Evolutionary conservation across 1,140 invertebrate genomes (phyloP).

Genomic region (Ceratina calcarata): DNA sequence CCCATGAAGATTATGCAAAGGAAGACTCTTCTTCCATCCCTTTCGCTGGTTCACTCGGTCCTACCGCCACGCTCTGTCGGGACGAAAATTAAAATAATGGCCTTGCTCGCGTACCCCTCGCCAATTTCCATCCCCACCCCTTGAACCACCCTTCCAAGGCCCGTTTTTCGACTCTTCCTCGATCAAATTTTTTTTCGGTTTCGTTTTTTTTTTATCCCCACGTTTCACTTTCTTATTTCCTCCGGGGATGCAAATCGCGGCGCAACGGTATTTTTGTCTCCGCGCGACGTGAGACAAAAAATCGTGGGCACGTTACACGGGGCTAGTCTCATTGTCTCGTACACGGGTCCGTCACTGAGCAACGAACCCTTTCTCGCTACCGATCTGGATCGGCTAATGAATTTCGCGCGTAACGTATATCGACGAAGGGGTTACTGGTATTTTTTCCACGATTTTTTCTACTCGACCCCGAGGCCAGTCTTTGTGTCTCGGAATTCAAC

Average conservation of each 20-base stretch:
- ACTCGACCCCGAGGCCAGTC: not conserved
- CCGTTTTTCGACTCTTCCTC: constrained; percentile 46
- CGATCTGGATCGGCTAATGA: constrained; percentile 64
- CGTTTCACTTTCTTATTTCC: constrained; percentile 9
- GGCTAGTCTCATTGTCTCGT: constrained; percentile 59
- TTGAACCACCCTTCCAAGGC: constrained; percentile 18
- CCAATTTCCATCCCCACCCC: constrained; percentile 42
- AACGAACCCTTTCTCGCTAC: constrained; percentile 29
- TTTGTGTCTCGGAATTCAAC: not conserved
- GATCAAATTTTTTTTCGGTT: constrained; percentile 31
- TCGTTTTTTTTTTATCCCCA: not conserved
- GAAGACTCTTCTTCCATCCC: constrained; percentile 41
- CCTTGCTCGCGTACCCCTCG: constrained; percentile 33
- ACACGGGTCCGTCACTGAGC: constrained; percentile 48
- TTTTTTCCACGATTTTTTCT: constrained; percentile 11
- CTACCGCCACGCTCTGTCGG: constrained; percentile 23
- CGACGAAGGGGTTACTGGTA: constrained; percentile 21
- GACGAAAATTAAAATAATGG: constrained; percentile 76
- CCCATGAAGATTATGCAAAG: constrained; percentile 76
- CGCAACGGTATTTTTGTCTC: constrained; percentile 75
- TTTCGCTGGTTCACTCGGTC: constrained; percentile 10
- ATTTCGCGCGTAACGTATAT: constrained; percentile 55
- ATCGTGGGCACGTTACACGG: constrained; percentile 34
- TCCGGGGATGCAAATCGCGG: constrained; percentile 66
- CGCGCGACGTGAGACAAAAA: constrained; percentile 67